phyloP scores from a whole-genome alignment of 2,797 vertebrate species.

The Gymnopithys bicolor region DNA sequence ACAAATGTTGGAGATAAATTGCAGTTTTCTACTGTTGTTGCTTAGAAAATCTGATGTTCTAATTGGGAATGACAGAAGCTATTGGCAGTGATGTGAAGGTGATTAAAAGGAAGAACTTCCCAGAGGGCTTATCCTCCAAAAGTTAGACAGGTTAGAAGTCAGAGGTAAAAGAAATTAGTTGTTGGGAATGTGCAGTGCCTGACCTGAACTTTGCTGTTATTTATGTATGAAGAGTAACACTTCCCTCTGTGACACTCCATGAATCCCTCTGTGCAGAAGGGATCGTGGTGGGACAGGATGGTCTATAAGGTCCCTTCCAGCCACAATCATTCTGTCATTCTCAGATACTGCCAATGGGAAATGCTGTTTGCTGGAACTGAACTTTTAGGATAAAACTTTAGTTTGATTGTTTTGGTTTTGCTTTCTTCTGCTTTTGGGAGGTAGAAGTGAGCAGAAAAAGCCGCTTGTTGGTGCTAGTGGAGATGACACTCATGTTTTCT shows the following conservation, averaged over 20 bases:
- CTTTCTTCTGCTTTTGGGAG: background rate
- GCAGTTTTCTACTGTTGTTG: background rate
- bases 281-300: background rate
- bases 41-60: background rate
- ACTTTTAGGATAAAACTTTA: background rate
- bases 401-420: background rate
- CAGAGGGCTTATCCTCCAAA: background rate
- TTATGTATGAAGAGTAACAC: background rate
- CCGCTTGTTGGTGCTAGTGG: background rate
- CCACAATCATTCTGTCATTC: fast-evolving
- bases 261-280: background rate
- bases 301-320: background rate
- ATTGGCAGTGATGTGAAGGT: background rate
- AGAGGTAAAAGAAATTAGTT: background rate
- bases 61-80: background rate
- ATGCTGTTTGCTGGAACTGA: background rate
- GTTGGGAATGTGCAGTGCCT: background rate
- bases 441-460: background rate
- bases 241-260: background rate
- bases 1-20: background rate
- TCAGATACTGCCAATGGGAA: background rate
- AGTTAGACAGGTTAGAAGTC: background rate
- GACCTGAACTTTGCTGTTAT: background rate
- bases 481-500: background rate
- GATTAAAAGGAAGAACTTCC: background rate